These are phyloP conservation scores for Tachina lurida DNA, from an alignment of 2,888 invertebrate species.

Conservation along the genomic window DNA sequence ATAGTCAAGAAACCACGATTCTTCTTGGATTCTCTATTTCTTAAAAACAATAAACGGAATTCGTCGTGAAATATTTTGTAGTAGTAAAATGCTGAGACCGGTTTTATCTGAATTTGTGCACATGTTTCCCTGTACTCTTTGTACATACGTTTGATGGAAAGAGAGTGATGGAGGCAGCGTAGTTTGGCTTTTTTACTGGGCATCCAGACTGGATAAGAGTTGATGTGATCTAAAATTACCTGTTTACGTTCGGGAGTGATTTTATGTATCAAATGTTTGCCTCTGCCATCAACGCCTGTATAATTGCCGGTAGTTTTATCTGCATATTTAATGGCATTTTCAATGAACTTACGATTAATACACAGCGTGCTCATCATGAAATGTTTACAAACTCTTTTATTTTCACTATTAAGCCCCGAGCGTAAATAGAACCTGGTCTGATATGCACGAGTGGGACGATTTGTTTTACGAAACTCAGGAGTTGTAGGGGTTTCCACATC, in stretches of 20 bases:
- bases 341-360: conserved; percentile 71
- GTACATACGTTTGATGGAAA: conserved; percentile 72
- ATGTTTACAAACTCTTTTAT: conserved; percentile 72
- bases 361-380: conserved; percentile 72
- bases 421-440: conserved; percentile 73
- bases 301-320: conserved; percentile 73
- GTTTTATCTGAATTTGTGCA: conserved; percentile 53
- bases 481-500: conserved; percentile 69
- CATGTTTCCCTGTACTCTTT: conserved; percentile 71
- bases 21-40: conserved; percentile 54
- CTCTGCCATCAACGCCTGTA: conserved; percentile 71
- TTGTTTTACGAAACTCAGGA: conserved; percentile 71
- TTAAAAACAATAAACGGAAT: conserved; percentile 71
- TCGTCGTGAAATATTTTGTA: conserved; percentile 72
- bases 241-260: conserved; percentile 65
- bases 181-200: conserved; percentile 73
- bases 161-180: conserved; percentile 71
- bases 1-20: conserved; percentile 62
- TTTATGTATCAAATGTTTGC: conserved; percentile 71
- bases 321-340: conserved; percentile 70
- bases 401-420: conserved; percentile 69
- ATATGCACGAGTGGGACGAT: conserved; percentile 70
- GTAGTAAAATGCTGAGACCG: conserved; percentile 67
- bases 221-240: conserved; percentile 70
- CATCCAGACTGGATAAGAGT: conserved; percentile 73